phyloP scores from a whole-genome alignment of 2,113 vertebrate genomes.

The Tyrannus savana region DNA sequence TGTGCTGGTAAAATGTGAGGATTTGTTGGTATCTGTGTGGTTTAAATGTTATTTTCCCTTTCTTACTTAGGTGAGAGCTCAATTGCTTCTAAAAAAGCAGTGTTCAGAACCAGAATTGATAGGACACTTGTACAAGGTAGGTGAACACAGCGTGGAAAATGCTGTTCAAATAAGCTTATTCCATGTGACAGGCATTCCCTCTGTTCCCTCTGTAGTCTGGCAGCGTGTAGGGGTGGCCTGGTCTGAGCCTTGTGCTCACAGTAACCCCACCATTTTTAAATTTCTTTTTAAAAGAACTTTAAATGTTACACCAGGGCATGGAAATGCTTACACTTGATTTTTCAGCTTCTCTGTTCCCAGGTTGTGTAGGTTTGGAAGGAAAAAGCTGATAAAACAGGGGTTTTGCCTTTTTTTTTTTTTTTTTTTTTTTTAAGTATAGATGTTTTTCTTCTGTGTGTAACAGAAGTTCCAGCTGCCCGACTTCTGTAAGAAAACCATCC shows the following conservation, averaged over 20 bases:
- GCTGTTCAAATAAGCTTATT: background rate
- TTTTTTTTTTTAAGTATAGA: background rate
- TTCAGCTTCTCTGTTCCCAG: background rate
- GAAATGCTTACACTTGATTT: background rate
- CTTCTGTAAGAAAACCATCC: background rate
- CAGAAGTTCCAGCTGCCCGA: background rate
- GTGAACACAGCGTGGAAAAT: background rate
- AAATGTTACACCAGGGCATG: background rate
- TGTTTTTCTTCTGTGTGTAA: background rate
- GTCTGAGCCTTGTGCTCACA: background rate
- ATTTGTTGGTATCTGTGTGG: background rate
- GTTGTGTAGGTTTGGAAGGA: background rate
- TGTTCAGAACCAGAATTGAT: slow-evolving; percentile 17
- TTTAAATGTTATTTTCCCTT: background rate
- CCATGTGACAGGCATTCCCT: background rate
- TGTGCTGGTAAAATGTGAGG: background rate
- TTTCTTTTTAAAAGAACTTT: background rate
- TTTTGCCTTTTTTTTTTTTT: accelerated
- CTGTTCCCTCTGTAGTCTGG: background rate
- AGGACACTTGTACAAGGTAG: slow-evolving; percentile 26
- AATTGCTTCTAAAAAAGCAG: background rate
- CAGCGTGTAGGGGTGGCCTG: background rate
- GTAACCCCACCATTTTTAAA: background rate
- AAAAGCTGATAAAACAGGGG: background rate
- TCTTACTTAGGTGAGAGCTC: background rate